Evolutionary conservation across 30 jellyfish, hydroid and myxozoan species (phyloP).

Genomic region (Phacellophora camtschatica): DNA sequence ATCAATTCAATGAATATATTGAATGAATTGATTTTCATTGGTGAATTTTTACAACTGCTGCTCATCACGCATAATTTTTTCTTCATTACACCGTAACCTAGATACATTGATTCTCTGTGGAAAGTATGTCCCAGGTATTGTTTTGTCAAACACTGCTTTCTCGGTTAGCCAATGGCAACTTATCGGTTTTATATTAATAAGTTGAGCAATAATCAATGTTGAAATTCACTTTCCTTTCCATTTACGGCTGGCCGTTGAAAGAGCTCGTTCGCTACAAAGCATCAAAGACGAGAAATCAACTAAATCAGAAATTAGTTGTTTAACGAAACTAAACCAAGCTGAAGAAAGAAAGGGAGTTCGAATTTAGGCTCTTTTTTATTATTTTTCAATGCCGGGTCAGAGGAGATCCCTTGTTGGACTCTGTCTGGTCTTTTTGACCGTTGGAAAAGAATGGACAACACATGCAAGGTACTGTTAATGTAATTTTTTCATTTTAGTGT

Average conservation of each 20-base stretch:
- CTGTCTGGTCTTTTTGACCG: slow-evolving; percentile 36
- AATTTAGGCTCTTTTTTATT: slow-evolving; percentile 20
- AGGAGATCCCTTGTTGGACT: slow-evolving; percentile 36
- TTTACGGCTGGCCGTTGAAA: slow-evolving; percentile 71
- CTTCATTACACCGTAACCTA: slow-evolving; percentile 39
- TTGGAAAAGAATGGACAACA: slow-evolving; percentile 42
- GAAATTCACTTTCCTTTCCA: background rate
- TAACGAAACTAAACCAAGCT: no score
- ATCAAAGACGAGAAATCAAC: no score
- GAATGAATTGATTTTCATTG: no score
- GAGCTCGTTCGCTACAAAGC: background rate
- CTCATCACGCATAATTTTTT: slow-evolving; percentile 38
- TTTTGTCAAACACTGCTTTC: background rate
- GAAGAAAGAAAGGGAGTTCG: background rate
- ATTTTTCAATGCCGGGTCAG: slow-evolving; percentile 51
- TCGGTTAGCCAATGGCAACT: slow-evolving; percentile 28
- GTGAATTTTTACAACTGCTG: no score
- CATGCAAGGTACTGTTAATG: no score
- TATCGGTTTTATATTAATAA: no score
- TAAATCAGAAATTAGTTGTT: no score
- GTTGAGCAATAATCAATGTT: background rate
- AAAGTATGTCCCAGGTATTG: slow-evolving; percentile 33
- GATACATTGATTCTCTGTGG: slow-evolving; percentile 11
- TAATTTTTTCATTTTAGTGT: no score
- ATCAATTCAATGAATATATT: no score